These are phyloP conservation scores for Copsychus sechellarum DNA, from an alignment of 2,113 vertebrate species.

Conservation along the genomic window DNA sequence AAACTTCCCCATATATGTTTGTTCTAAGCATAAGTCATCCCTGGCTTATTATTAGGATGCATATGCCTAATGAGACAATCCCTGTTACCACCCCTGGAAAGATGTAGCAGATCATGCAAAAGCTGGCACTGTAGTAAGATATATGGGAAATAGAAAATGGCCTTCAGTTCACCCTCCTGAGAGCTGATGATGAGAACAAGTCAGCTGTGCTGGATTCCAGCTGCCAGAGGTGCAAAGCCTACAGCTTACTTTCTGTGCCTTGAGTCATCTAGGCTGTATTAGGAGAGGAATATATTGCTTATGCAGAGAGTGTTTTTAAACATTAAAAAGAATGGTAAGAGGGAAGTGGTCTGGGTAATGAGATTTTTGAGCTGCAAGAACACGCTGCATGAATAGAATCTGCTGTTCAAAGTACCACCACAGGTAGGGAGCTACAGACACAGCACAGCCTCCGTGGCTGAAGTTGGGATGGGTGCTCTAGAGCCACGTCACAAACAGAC, in stretches of 20 bases:
- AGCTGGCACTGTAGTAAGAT: not conserved
- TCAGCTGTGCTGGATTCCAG: not conserved
- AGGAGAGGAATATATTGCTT: not conserved
- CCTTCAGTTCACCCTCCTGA: not conserved
- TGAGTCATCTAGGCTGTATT: not conserved
- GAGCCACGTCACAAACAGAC: not conserved
- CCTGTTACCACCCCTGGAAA: not conserved
- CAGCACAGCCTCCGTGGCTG: not conserved
- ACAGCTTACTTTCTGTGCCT: not conserved
- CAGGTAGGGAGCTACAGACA: not conserved
- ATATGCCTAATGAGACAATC: not conserved
- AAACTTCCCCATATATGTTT: not conserved
- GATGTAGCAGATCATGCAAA: not conserved
- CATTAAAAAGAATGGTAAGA: not conserved
- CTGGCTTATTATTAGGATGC: not conserved
- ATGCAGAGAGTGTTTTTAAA: not conserved
- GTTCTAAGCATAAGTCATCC: not conserved
- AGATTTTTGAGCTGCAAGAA: not conserved
- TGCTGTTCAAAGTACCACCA: not conserved
- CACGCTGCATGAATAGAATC: too few relatives aligned
- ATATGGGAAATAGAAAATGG: not conserved
- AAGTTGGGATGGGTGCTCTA: not conserved
- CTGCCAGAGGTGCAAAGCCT: not conserved
- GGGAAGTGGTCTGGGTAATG: not conserved
- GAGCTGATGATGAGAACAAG: not conserved